Conservation (phyloP, 2,797 vertebrate genomes). For the Philypnodon macrostomus region DNA sequence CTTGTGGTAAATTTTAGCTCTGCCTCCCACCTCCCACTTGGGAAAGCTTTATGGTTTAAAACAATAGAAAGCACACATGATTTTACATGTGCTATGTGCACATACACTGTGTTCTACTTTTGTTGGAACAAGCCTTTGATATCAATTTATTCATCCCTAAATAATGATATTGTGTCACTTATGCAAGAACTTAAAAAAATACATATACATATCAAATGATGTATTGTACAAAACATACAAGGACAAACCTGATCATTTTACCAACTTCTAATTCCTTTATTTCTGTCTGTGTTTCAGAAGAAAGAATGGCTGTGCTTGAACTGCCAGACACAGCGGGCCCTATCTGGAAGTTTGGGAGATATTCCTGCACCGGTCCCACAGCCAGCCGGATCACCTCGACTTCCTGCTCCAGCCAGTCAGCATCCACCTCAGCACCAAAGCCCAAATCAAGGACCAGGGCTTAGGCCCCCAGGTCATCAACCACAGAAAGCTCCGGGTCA, state of each 20-base stretch:
- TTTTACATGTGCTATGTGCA: too few relatives aligned
- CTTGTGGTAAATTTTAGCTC: conserved; percentile 24
- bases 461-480: conserved; percentile 72
- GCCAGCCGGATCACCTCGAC: conserved; percentile 76
- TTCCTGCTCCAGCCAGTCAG: conserved; percentile 70
- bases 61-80: conserved; percentile 3
- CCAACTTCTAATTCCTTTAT: conserved; percentile 17
- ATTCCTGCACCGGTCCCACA: conserved; percentile 75
- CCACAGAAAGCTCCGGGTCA: conserved; percentile 76
- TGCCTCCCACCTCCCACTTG: conserved; percentile 29
- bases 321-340: conserved; percentile 96
- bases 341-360: conserved; percentile 92
- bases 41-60: conserved; percentile 8
- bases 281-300: conserved; percentile 82
- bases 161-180: too few relatives aligned
- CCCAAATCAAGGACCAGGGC: conserved; percentile 75
- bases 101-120: too few relatives aligned
- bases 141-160: too few relatives aligned
- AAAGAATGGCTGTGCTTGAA: conserved; percentile 99
- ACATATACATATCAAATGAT: too few relatives aligned
- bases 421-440: conserved; percentile 75
- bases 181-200: too few relatives aligned
- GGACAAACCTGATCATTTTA: too few relatives aligned
- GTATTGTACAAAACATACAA: too few relatives aligned
- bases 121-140: too few relatives aligned